phyloP scores from a whole-genome alignment of 2,888 invertebrate species.

The Dione vanillae region DNA sequence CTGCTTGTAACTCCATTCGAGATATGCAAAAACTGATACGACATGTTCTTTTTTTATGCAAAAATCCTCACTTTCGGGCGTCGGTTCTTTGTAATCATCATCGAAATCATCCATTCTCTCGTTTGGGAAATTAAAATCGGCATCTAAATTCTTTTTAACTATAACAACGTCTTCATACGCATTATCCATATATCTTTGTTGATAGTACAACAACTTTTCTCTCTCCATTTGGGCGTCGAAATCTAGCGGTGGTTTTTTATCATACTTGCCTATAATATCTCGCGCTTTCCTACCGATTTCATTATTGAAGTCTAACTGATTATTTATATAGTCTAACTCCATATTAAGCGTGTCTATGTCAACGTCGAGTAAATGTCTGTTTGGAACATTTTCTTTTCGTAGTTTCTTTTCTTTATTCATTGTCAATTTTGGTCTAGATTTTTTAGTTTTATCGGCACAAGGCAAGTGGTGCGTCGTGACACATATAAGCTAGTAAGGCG shows the following conservation, averaged over 20 bases:
- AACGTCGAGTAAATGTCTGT: slow-evolving; percentile 66
- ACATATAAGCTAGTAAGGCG: slow-evolving; percentile 92
- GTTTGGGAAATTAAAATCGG: slow-evolving; percentile 80
- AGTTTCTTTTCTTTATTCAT: slow-evolving; percentile 58
- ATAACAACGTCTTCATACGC: slow-evolving; percentile 79
- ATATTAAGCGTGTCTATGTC: slow-evolving; percentile 75
- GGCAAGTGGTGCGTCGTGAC: slow-evolving; percentile 93
- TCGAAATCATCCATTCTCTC: slow-evolving; percentile 78
- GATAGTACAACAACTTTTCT: slow-evolving; percentile 77
- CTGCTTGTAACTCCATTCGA: slow-evolving; percentile 91
- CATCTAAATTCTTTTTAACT: slow-evolving; percentile 79
- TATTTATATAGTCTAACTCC: slow-evolving; percentile 77
- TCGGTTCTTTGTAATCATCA: slow-evolving; percentile 76
- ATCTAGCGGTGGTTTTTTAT: slow-evolving; percentile 72
- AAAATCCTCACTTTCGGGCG: slow-evolving; percentile 69
- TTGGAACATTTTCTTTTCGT: slow-evolving; percentile 50
- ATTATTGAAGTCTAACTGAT: slow-evolving; percentile 74
- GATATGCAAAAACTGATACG: slow-evolving; percentile 90
- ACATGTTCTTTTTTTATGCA: slow-evolving; percentile 90
- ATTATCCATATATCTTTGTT: slow-evolving; percentile 75
- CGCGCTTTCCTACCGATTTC: slow-evolving; percentile 75
- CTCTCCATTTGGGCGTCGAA: slow-evolving; percentile 82
- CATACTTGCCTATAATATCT: slow-evolving; percentile 74
- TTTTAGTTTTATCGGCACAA: slow-evolving; percentile 82
- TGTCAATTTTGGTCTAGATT: slow-evolving; percentile 54